These are phyloP conservation scores for Heliangelus exortis DNA, from an alignment of 2,797 vertebrate species.

Conservation along the genomic window DNA sequence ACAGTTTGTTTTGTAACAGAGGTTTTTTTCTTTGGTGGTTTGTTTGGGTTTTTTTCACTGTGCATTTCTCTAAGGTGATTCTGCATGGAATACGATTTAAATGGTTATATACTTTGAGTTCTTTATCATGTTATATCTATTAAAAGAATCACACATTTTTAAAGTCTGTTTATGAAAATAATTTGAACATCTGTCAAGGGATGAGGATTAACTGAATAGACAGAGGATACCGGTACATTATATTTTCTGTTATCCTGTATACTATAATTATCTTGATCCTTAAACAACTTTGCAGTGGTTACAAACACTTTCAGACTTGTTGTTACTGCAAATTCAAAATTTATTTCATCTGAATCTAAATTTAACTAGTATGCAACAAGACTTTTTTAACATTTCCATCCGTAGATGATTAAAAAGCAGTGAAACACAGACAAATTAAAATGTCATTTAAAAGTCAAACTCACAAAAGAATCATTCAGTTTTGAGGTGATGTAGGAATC, in stretches of 20 bases:
- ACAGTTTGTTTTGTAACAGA: background rate
- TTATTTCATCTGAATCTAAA: constrained; percentile 75
- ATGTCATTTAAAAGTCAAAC: constrained; percentile 72
- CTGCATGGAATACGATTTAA: background rate
- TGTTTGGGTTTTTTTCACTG: no score
- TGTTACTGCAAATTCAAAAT: constrained; percentile 76
- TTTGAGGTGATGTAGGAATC: constrained; percentile 64
- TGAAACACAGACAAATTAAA: constrained; percentile 68
- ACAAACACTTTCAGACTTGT: constrained; percentile 73
- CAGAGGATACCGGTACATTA: constrained; percentile 67
- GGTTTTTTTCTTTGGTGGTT: background rate
- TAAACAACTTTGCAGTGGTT: constrained; percentile 74
- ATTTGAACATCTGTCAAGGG: constrained; percentile 75
- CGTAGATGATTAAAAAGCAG: constrained; percentile 70
- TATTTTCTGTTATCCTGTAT: constrained; percentile 76
- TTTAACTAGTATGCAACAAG: constrained; percentile 71
- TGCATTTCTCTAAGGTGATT: background rate
- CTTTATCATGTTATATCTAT: constrained; percentile 69
- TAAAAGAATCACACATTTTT: constrained; percentile 65
- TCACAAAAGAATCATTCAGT: constrained; percentile 43
- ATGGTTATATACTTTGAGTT: constrained; percentile 48
- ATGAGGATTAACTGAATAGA: constrained; percentile 74
- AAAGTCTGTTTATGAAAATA: constrained; percentile 74
- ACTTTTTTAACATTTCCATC: constrained; percentile 40
- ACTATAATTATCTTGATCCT: constrained; percentile 79